A percentile compares a stretch with the other conserved stretches of the same genome.
phyloP scores from a whole-genome alignment of 2,797 vertebrate genomes.

The Luscinia megarhynchos region DNA sequence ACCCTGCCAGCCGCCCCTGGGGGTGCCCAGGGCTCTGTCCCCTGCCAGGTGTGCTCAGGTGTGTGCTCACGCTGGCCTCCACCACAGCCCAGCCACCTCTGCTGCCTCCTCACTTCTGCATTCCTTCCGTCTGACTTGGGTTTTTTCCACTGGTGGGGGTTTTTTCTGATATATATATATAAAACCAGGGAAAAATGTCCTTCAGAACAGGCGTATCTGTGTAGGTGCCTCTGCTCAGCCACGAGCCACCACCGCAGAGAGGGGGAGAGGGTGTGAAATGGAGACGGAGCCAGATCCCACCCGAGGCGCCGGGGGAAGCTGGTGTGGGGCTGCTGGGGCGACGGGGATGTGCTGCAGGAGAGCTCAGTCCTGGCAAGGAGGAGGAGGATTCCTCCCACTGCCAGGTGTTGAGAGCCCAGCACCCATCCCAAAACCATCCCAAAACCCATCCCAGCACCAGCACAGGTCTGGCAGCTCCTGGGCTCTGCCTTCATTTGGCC shows the following conservation, averaged over 20 bases:
- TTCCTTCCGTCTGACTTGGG: neutral
- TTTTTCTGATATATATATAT: too few species aligned
- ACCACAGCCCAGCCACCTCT: neutral
- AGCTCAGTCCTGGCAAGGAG: neutral
- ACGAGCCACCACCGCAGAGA: slow-evolving; percentile 36
- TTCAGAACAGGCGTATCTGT: neutral
- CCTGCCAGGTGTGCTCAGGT: fast-evolving
- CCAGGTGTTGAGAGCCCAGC: neutral
- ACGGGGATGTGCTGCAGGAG: neutral
- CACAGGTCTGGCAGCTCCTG: fast-evolving
- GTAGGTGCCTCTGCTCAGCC: slow-evolving; percentile 58
- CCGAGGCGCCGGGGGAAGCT: neutral
- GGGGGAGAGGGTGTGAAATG: slow-evolving; percentile 61
- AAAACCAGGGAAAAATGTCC: neutral
- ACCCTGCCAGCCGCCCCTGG: fast-evolving
- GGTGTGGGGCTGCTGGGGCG: neutral
- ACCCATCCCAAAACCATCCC: too few species aligned
- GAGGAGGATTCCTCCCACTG: neutral
- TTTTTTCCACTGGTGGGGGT: neutral
- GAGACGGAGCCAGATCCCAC: neutral
- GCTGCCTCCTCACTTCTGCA: neutral
- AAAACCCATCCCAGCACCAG: too few species aligned
- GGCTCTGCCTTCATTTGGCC: neutral
- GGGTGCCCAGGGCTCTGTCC: fast-evolving
- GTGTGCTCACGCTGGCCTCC: fast-evolving